Evolutionary conservation across 2,113 vertebrate genomes (phyloP).

Genomic region (Chamaea fasciata): DNA sequence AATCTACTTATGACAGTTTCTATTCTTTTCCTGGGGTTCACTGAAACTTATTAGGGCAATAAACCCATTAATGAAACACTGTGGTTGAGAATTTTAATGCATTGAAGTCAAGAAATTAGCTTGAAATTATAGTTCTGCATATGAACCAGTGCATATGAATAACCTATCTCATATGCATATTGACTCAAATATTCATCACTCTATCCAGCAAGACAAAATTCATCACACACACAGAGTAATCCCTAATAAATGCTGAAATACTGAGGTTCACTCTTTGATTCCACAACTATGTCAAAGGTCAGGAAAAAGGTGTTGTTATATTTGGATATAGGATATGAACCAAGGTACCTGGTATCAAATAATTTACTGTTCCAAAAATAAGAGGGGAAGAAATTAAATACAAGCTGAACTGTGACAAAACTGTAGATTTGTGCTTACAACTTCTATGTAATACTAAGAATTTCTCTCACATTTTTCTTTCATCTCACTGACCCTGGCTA

Average conservation of each 20-base stretch:
- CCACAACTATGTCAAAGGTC: background rate
- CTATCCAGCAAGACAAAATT: background rate
- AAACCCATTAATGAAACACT: background rate
- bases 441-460: background rate
- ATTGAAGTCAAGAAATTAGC: background rate
- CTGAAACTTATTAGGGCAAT: slow-evolving; percentile 2
- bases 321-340: background rate
- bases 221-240: background rate
- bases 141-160: background rate
- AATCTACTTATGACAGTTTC: background rate
- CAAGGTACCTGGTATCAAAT: background rate
- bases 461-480: background rate
- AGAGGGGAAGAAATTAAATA: background rate
- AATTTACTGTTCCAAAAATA: background rate
- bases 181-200: background rate
- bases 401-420: background rate
- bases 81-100: slow-evolving; percentile 3
- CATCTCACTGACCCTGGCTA: background rate
- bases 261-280: background rate
- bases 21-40: background rate
- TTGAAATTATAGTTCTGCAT: background rate
- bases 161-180: background rate
- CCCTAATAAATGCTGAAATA: background rate
- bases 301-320: background rate
- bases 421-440: background rate